Conservation (phyloP, 1,140 invertebrate species). For the Asbolus verrucosus region DNA sequence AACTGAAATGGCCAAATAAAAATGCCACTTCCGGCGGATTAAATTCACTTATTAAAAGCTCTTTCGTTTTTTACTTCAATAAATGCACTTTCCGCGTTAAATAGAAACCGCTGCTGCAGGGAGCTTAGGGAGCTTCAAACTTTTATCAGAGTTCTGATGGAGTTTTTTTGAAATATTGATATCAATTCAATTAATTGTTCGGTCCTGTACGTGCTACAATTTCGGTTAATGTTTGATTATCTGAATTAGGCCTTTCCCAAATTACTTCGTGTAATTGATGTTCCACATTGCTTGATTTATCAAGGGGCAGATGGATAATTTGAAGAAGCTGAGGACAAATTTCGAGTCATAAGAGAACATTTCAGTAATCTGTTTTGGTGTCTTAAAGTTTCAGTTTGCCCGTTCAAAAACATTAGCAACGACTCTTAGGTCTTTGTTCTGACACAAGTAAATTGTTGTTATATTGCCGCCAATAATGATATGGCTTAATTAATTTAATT, state of each 20-base stretch:
- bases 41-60: neutral
- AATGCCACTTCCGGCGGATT: neutral
- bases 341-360: too few relatives aligned
- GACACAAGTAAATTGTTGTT: neutral
- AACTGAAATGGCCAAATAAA: neutral
- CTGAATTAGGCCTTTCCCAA: constrained; percentile 23
- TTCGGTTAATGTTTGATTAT: constrained; percentile 18
- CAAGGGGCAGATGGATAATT: constrained; percentile 20
- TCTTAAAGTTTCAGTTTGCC: too few relatives aligned
- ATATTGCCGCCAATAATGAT: neutral
- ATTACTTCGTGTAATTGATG: constrained; percentile 24
- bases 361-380: too few relatives aligned
- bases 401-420: too few relatives aligned
- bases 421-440: neutral
- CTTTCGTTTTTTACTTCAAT: too few relatives aligned
- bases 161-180: too few relatives aligned
- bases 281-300: constrained; percentile 22
- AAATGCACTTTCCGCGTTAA: neutral
- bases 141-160: too few relatives aligned
- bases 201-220: neutral
- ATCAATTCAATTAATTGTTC: too few relatives aligned
- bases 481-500: neutral
- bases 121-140: too few relatives aligned
- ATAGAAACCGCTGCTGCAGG: too few relatives aligned
- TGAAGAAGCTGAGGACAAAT: constrained; percentile 15